Evolutionary conservation across 2,888 invertebrate species (phyloP), one percentile per base, ranked within the genome.

Genomic region (Caenorhabditis auriculariae): DNA sequence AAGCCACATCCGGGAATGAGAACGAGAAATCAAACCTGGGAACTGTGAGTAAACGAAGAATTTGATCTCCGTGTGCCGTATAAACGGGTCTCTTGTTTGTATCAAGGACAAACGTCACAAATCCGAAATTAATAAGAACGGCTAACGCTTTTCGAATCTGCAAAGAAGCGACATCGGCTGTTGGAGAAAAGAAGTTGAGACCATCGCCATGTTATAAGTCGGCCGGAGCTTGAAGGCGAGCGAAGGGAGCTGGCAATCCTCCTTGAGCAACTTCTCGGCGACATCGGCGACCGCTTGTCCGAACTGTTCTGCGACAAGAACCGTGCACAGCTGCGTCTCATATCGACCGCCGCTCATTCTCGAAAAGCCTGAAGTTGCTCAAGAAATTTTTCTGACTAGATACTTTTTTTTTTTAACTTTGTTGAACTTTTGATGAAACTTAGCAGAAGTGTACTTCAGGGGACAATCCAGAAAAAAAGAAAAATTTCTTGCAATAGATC

Each of bases 231-330:
- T 58, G 37, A 24, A 43, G 23, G 48, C 19, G 3, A 63, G 32
- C 2, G 55, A 53, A 1, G 48, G 17, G n/a, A 63, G 23, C 17
- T 59, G 54, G 17, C 58, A 58, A 27, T 55, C 55, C 38, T 63
- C 63, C 21, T 51, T 54, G 7, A 63, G 32, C 15, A 63, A 12
- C 21, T 52, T 59, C 17, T 58, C 58, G 23, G 43, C 38, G 3
- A 63, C 58, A 43, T 58, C 57, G 6, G 45, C 52, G 0, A 55
- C 63, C 19, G 56, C 63, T 42, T 63, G 58, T 54, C 78, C 77
- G 45, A 75, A 78, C 48, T 73, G 69, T 32, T 78, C 78, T 50
- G 75, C 71, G 17, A 78, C 44, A 17, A 77, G 62, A 17, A 61
- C 64, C 6, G 62, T 60, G 50, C 75, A 74, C 39, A 78, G 59